A percentile compares a stretch with the other conserved stretches of the same genome.
Conservation (phyloP, 2,113 vertebrate genomes). For the Scortum barcoo region DNA sequence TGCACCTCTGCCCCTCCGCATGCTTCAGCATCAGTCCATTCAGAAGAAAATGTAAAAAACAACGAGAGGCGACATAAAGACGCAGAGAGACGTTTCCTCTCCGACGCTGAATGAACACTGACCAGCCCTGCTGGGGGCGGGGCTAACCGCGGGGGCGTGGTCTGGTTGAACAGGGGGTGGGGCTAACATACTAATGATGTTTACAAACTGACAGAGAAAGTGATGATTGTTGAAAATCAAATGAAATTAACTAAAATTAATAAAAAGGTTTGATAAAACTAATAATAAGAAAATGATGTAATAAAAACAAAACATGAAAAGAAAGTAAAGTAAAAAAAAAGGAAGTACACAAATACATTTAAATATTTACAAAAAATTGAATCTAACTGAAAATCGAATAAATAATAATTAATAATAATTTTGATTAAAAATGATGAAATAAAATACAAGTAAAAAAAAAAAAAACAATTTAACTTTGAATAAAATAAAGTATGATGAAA, state of each 20-base stretch:
- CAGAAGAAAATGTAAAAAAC: background rate
- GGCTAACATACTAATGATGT: background rate
- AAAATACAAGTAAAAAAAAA: no score
- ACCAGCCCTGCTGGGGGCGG: no score
- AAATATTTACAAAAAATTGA: no score
- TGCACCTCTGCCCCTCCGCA: slow-evolving; percentile 68
- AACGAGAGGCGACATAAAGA: background rate
- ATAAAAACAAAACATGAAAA: no score
- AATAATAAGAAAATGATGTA: no score
- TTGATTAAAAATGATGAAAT: no score
- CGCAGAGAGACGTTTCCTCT: background rate
- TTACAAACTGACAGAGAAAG: background rate
- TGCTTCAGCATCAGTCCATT: slow-evolving; percentile 46
- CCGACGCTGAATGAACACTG: background rate
- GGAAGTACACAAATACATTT: no score
- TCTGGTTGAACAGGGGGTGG: background rate
- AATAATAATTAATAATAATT: no score
- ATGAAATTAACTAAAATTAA: background rate
- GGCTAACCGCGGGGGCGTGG: background rate
- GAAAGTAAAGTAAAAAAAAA: no score
- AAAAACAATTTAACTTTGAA: no score
- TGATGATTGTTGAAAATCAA: background rate
- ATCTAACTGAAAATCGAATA: no score
- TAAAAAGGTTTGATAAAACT: background rate
- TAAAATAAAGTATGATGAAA: no score